Conservation (phyloP, 1,140 invertebrate genomes). For the Heliconius hewitsoni region DNA sequence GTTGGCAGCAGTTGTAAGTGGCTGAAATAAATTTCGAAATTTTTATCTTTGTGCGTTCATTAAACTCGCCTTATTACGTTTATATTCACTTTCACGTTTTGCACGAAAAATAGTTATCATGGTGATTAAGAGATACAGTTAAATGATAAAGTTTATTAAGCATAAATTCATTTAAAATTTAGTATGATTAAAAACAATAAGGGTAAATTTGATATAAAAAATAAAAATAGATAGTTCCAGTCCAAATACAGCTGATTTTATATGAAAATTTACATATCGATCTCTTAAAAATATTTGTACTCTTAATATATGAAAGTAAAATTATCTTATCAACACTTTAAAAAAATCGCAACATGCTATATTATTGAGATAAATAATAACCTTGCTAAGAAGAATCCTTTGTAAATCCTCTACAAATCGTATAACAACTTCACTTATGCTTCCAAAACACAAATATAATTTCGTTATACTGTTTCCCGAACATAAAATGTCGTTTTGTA, state of each 20-base stretch:
- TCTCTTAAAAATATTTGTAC: background rate
- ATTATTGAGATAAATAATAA: constrained; percentile 31
- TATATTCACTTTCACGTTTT: constrained; percentile 11
- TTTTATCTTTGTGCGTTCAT: constrained; percentile 25
- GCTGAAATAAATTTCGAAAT: constrained; percentile 29
- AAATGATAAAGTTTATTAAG: background rate
- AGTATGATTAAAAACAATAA: background rate
- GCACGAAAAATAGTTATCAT: constrained; percentile 11
- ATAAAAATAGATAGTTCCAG: too few species aligned
- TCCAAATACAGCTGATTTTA: background rate
- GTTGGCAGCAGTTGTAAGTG: constrained; percentile 21
- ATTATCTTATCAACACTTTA: constrained; percentile 3
- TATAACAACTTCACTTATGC: constrained; percentile 50
- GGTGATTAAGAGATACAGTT: background rate
- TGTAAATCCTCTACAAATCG: constrained; percentile 47
- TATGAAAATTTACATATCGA: background rate
- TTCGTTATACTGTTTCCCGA: constrained; percentile 35
- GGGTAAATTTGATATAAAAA: too few species aligned
- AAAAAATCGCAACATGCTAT: background rate
- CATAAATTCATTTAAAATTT: background rate
- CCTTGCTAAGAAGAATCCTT: constrained; percentile 63
- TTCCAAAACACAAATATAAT: constrained; percentile 56
- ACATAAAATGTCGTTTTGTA: constrained; percentile 36
- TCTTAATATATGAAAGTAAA: background rate
- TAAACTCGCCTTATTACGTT: constrained; percentile 14